phyloP scores from a whole-genome alignment of 2,888 invertebrate genomes.

The Eristalis tenax region DNA sequence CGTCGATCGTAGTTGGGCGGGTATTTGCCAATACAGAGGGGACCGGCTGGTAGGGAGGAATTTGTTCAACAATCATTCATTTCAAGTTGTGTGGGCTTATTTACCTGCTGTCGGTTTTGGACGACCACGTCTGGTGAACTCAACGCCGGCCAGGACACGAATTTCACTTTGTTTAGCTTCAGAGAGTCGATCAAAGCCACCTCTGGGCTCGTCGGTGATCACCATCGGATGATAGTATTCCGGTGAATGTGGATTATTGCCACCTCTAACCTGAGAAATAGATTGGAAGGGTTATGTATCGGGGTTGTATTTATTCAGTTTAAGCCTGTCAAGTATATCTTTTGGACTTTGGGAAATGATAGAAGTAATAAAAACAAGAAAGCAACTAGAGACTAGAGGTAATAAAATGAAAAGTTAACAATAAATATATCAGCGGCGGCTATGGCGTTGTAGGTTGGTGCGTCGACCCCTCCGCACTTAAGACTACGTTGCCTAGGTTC shows the following conservation, averaged over 20 bases:
- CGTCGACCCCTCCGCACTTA: too few species aligned
- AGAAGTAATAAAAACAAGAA: too few species aligned
- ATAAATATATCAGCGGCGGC: too few species aligned
- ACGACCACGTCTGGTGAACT: constrained; percentile 90
- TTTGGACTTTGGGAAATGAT: too few species aligned
- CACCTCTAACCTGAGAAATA: constrained; percentile 85
- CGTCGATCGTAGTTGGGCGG: constrained; percentile 86
- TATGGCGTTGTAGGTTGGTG: too few species aligned
- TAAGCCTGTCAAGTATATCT: too few species aligned
- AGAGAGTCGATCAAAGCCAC: constrained; percentile 89
- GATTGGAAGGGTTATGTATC: background rate
- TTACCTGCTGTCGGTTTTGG: constrained; percentile 89
- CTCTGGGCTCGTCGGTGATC: constrained; percentile 91
- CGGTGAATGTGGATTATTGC: constrained; percentile 93
- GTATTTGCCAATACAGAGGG: constrained; percentile 88
- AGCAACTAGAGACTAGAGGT: too few species aligned
- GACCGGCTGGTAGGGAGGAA: constrained; percentile 84
- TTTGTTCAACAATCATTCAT: background rate
- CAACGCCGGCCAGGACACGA: constrained; percentile 90
- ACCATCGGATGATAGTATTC: constrained; percentile 94
- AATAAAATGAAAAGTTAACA: too few species aligned
- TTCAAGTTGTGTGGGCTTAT: background rate
- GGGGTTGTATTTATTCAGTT: too few species aligned
- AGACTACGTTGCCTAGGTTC: too few species aligned
- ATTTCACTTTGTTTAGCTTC: constrained; percentile 87